Evolutionary conservation across 2,888 invertebrate genomes (phyloP).

Genomic region (Sarcophaga rosellei): DNA sequence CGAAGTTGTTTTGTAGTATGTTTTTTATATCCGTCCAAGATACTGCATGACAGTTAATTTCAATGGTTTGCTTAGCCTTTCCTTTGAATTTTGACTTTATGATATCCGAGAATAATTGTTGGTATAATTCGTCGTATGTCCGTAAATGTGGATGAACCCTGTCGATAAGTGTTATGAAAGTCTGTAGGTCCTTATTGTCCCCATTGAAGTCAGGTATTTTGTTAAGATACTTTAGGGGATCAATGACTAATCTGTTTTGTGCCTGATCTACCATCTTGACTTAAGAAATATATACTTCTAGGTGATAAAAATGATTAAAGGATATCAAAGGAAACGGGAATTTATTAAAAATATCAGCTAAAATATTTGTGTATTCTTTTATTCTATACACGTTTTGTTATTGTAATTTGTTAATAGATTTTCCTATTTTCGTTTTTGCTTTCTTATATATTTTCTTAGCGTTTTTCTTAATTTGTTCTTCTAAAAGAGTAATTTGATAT

Average conservation of each 20-base stretch:
- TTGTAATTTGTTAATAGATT: too few relatives aligned
- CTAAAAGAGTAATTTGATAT: too few relatives aligned
- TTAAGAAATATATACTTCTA: not conserved
- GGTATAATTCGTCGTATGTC: not conserved
- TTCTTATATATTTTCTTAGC: too few relatives aligned
- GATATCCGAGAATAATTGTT: not conserved
- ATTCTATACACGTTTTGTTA: too few relatives aligned
- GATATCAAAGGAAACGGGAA: too few relatives aligned
- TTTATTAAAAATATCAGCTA: too few relatives aligned
- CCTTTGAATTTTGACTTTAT: too few relatives aligned
- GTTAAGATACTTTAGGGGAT: not conserved
- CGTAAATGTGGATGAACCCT: not conserved
- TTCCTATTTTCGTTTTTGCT: too few relatives aligned
- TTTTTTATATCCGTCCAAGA: constrained; percentile 3
- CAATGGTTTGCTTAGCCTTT: not conserved
- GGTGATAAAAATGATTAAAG: not conserved
- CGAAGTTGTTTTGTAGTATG: not conserved
- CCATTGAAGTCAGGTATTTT: not conserved
- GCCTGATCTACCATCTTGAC: not conserved
- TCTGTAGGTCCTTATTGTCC: not conserved
- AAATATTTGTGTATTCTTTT: too few relatives aligned
- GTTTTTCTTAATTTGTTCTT: too few relatives aligned
- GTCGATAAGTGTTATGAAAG: not conserved
- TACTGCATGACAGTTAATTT: not conserved
- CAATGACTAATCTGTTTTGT: not conserved